A percentile compares a stretch with the other conserved stretches of the same genome.
phyloP scores from a whole-genome alignment of 2,113 vertebrate genomes.

The Hydrolagus affinis region DNA sequence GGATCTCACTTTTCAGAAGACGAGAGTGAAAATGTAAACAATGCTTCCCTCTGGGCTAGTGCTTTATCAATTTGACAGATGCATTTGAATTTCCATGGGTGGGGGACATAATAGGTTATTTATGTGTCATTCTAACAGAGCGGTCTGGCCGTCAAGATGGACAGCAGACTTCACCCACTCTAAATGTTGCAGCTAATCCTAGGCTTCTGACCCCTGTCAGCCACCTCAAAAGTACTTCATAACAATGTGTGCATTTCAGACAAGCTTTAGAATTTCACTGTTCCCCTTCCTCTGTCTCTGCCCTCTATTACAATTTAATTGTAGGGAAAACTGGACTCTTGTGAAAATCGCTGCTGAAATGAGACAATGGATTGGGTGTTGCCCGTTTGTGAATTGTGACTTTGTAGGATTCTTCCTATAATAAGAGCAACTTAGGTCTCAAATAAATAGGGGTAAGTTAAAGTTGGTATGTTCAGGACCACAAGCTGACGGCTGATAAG shows the following conservation, averaged over 20 bases:
- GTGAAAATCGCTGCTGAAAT: neutral
- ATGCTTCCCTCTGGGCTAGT: constrained; percentile 98
- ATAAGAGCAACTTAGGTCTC: neutral
- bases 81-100: constrained; percentile 99
- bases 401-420: neutral
- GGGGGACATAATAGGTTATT: constrained; percentile 97
- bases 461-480: neutral
- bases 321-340: neutral
- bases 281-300: neutral
- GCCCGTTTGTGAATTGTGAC: neutral
- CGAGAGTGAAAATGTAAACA: constrained; percentile 99
- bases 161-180: constrained; percentile 68
- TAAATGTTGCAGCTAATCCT: constrained; percentile 67
- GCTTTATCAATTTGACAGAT: constrained; percentile 99
- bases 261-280: neutral
- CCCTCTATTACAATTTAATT: neutral
- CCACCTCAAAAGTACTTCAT: constrained; percentile 3
- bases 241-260: neutral
- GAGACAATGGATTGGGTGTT: neutral
- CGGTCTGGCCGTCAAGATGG: constrained; percentile 75
- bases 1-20: constrained; percentile 96
- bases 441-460: neutral
- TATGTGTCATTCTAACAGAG: constrained; percentile 97
- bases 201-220: constrained; percentile 51
- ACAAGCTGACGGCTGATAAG: neutral